Conservation (phyloP, 1,140 invertebrate species). For the Cydia strobilella region DNA sequence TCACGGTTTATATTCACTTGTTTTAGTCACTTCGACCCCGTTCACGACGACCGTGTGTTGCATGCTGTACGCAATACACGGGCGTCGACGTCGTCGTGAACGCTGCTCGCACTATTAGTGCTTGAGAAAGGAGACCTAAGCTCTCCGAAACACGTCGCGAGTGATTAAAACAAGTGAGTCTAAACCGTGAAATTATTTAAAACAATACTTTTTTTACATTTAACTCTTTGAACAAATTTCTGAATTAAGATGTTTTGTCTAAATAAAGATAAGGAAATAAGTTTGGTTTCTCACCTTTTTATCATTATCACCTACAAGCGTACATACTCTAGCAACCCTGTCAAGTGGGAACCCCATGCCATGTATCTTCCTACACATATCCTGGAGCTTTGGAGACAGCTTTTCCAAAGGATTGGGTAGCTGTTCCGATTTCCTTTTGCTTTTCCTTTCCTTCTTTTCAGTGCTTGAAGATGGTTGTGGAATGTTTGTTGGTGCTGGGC, state of each 20-base stretch:
- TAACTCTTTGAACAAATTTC: not conserved
- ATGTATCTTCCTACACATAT: constrained; percentile 85
- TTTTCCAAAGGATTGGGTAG: constrained; percentile 80
- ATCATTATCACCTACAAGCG: constrained; percentile 88
- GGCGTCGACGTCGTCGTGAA: too few species aligned
- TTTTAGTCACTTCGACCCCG: too few species aligned
- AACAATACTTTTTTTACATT: too few species aligned
- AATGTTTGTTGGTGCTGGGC: constrained; percentile 56
- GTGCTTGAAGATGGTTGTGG: constrained; percentile 49
- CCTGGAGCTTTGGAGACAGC: constrained; percentile 82
- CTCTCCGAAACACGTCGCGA: too few species aligned
- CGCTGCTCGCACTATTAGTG: too few species aligned
- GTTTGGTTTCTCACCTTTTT: constrained; percentile 86
- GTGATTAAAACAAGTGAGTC: too few species aligned
- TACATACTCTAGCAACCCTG: constrained; percentile 88
- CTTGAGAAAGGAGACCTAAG: too few species aligned
- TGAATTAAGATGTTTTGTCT: not conserved
- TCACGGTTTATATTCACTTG: too few species aligned
- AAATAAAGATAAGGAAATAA: constrained; percentile 56
- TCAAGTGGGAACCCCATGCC: constrained; percentile 92
- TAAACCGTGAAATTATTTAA: too few species aligned
- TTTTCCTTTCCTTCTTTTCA: constrained; percentile 54
- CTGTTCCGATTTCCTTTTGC: constrained; percentile 53
- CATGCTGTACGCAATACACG: too few species aligned
- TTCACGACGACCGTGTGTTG: too few species aligned